A percentile compares a stretch with the other conserved stretches of the same genome.
phyloP scores from a whole-genome alignment of 2,113 vertebrate genomes.

The Formicarius rufipectus region DNA sequence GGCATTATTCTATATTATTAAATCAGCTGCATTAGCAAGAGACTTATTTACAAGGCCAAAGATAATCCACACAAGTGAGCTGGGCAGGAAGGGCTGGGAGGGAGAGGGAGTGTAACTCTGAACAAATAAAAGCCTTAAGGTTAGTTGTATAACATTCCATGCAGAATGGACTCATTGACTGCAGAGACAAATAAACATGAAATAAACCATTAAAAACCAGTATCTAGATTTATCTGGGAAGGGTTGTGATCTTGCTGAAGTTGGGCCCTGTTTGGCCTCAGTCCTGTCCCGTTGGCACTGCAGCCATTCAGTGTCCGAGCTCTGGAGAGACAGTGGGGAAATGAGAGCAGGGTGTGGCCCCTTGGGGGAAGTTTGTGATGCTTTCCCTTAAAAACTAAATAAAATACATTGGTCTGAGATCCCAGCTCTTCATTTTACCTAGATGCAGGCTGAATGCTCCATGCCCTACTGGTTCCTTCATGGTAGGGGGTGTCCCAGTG shows the following conservation, averaged over 20 bases:
- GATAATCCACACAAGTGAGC: neutral
- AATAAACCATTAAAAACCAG: neutral
- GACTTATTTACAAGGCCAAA: slow-evolving; percentile 54
- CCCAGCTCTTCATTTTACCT: neutral
- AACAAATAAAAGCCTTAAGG: slow-evolving; percentile 25
- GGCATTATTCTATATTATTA: slow-evolving; percentile 17
- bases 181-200: slow-evolving; percentile 1
- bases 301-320: neutral
- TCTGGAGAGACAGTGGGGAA: neutral
- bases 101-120: neutral
- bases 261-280: neutral
- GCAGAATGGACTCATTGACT: slow-evolving; percentile 31
- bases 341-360: neutral
- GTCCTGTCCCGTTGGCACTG: neutral
- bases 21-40: slow-evolving; percentile 55
- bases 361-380: neutral
- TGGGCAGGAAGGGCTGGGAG: neutral
- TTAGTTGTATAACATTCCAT: slow-evolving; percentile 73
- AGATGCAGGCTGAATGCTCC: neutral
- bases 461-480: neutral
- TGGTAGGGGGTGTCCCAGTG: neutral
- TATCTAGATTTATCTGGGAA: slow-evolving; percentile 34
- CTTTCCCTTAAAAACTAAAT: neutral
- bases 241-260: neutral
- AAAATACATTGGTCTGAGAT: neutral